phyloP scores from a whole-genome alignment of 2,113 vertebrate genomes.

The Motacilla tschutschensis region DNA sequence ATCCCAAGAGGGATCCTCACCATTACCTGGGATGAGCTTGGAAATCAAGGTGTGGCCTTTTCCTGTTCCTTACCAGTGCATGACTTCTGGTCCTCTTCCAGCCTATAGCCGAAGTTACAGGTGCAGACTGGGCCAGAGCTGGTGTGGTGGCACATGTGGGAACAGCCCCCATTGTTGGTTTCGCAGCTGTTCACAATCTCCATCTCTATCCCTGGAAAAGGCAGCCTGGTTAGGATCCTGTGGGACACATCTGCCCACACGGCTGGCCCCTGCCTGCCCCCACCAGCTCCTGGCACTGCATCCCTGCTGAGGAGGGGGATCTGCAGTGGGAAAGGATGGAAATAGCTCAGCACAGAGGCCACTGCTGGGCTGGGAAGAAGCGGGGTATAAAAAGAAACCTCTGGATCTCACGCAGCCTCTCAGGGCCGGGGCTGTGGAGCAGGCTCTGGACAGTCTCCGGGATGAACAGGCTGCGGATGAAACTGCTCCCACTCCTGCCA shows the following conservation, averaged over 20 bases:
- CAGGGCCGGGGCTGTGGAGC: background rate
- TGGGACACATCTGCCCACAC: background rate
- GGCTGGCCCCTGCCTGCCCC: background rate
- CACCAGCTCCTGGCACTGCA: background rate
- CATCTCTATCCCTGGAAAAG: constrained; percentile 89
- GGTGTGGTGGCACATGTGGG: constrained; percentile 86
- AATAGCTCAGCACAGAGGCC: background rate
- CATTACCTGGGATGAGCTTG: too few relatives aligned
- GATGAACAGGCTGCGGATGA: background rate
- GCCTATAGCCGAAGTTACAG: constrained; percentile 83
- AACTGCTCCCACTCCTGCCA: background rate
- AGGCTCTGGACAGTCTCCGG: constrained; percentile 6
- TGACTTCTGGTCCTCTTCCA: constrained; percentile 83
- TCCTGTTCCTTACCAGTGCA: constrained; percentile 77
- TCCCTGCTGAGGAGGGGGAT: background rate
- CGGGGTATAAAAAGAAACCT: background rate
- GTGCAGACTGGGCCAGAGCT: constrained; percentile 81
- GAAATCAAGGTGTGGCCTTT: rapidly evolving
- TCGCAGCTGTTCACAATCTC: constrained; percentile 96
- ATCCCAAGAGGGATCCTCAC: background rate
- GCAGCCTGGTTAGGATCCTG: background rate
- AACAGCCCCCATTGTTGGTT: constrained; percentile 85
- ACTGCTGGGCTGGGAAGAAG: background rate
- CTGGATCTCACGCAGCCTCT: background rate
- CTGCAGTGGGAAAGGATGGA: background rate